These are phyloP conservation scores for Gambelia wislizenii DNA, from an alignment of 2,797 vertebrate species.

Conservation along the genomic window DNA sequence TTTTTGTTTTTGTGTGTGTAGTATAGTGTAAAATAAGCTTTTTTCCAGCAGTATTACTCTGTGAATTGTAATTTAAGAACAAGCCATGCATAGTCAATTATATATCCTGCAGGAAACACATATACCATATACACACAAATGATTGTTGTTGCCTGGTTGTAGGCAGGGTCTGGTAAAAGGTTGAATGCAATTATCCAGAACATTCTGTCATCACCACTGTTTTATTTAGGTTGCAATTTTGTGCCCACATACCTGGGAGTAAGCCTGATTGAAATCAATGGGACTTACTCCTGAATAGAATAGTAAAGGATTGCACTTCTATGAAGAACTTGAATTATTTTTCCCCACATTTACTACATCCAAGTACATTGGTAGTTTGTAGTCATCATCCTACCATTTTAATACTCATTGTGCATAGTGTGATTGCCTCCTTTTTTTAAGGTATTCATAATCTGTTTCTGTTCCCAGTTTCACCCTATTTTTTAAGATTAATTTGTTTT, in stretches of 20 bases:
- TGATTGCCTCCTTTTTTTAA: constrained; percentile 57
- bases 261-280: neutral
- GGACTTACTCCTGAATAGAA: neutral
- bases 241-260: neutral
- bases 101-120: constrained; percentile 47
- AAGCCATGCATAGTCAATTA: constrained; percentile 83
- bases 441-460: constrained; percentile 58
- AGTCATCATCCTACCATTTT: constrained; percentile 74
- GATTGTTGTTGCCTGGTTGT: constrained; percentile 74
- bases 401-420: constrained; percentile 71
- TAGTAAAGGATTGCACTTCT: neutral
- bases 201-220: constrained; percentile 65
- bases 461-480: constrained; percentile 10
- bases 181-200: constrained; percentile 75
- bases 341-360: constrained; percentile 64
- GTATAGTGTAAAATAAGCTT: constrained; percentile 90
- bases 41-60: constrained; percentile 87
- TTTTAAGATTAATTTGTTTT: constrained; percentile 49
- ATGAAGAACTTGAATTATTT: constrained; percentile 79
- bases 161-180: constrained; percentile 69
- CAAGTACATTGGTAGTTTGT: constrained; percentile 64
- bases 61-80: constrained; percentile 89
- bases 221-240: constrained; percentile 46
- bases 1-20: constrained; percentile 66
- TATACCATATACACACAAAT: constrained; percentile 18